phyloP scores from a whole-genome alignment of 1,140 invertebrate genomes.

The Drosophila parvula region DNA sequence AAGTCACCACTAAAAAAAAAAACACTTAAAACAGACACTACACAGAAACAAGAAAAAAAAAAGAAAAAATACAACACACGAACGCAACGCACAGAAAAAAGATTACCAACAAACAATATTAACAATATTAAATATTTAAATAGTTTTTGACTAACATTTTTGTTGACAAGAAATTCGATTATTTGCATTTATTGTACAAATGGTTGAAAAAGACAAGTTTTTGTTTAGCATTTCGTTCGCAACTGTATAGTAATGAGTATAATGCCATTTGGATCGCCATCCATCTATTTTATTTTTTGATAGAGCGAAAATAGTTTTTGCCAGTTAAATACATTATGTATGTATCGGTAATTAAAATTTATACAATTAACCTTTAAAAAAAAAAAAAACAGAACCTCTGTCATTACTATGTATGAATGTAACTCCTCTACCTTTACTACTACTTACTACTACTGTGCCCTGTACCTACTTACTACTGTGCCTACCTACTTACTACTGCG shows the following conservation, averaged over 20 bases:
- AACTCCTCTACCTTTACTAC: conserved; percentile 37
- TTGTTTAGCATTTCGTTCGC: conserved; percentile 59
- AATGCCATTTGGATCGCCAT: conserved; percentile 54
- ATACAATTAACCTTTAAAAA: conserved; percentile 25
- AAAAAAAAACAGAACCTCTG: conserved; percentile 3
- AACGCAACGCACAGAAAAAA: conserved; percentile 17
- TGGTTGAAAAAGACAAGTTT: conserved; percentile 43
- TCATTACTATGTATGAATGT: conserved; percentile 44
- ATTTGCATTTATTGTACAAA: conserved; percentile 67
- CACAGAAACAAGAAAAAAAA: conserved; percentile 9
- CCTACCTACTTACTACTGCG: conserved; percentile 35
- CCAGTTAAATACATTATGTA: conserved; percentile 7
- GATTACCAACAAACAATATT: conserved; percentile 3
- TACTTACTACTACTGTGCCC: conserved; percentile 21
- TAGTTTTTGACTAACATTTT: conserved; percentile 33
- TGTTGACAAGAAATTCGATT: conserved; percentile 22
- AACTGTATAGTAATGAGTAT: conserved; percentile 46
- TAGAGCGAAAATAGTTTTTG: conserved; percentile 52
- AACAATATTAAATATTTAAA: conserved; percentile 18
- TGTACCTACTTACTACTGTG: conserved; percentile 23
- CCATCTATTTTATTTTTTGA: conserved; percentile 38
- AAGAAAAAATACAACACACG: conserved; percentile 16
- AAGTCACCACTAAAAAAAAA: conserved; percentile 24
- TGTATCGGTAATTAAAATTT: conserved; percentile 15
- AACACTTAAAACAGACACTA: conserved; percentile 21